Evolutionary conservation across 2,113 vertebrate species (phyloP), one percentile per base, ranked within the genome.

Genomic region (Melanostigma gelatinosum): DNA sequence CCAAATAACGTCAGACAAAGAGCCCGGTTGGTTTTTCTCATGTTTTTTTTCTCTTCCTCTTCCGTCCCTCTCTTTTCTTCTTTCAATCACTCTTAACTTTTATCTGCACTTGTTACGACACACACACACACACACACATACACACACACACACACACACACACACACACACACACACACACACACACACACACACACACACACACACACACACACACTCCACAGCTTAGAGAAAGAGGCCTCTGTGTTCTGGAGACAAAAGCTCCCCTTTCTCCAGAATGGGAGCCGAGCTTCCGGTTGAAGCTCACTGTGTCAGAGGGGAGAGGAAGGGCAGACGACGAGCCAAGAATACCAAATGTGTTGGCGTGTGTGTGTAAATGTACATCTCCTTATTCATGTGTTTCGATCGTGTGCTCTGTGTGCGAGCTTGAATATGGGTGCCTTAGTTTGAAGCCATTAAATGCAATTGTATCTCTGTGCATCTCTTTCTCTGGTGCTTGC

Each of bases 201-300:
- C 58, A 60, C 58, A 60, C 55, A 58, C 75, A 60, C 58, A 60
- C 55, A 58, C 75, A 78, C 36, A 73, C 71, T 24, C 57, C 83
- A 77, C 88, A 94, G 92, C 84, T 91, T 79, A 91, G 92, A 94
- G 94, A 95, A 94, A 96, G 93, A 85, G 91, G 91, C 90, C 88
- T 90, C 94, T 96, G 95, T 97, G 94, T 96, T 95, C 83, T 87
- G 78, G 78, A 93, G 87, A 95, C 96, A 96, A 97, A 96, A 96
- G 95, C 94, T 89, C 89, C 87, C 93, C 95, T 95, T 96, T 96
- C 89, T 94, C 93, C 88, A 68, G 92, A 90, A 92, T 75, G 92
- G 95, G 95, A 93, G 87, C 92, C 76, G 89, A 92, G 94, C 95
- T 96, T 97, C 96, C 95, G 94, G 94, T 94, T 85, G 95, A 93